Evolutionary conservation across 2,113 vertebrate species (phyloP).

Genomic region (Cyanocitta stelleri): DNA sequence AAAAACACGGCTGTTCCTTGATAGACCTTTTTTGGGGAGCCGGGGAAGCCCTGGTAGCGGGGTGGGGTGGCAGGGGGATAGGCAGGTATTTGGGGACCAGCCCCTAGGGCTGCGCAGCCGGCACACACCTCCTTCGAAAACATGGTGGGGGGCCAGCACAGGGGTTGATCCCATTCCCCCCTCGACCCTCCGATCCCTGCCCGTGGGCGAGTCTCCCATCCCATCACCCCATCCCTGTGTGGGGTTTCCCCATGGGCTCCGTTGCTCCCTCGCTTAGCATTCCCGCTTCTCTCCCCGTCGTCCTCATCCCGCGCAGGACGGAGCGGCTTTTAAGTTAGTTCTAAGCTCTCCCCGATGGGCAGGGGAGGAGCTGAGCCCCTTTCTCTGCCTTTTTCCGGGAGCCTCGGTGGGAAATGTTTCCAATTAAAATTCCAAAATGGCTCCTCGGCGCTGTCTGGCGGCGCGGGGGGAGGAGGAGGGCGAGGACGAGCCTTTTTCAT

Average conservation of each 20-base stretch:
- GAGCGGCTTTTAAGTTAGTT: background rate
- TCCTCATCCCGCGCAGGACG: background rate
- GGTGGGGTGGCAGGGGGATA: background rate
- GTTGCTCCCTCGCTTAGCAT: background rate
- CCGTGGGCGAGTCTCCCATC: background rate
- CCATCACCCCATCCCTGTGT: background rate
- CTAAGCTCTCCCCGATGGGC: background rate
- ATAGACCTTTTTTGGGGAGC: background rate
- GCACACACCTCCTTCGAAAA: background rate
- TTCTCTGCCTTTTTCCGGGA: background rate
- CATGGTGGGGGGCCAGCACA: background rate
- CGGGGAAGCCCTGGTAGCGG: background rate
- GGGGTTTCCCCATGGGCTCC: background rate
- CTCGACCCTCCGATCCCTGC: too few species aligned
- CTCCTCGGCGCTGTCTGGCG: slow-evolving; percentile 82
- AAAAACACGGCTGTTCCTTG: background rate
- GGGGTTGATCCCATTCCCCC: background rate
- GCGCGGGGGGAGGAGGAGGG: slow-evolving; percentile 61
- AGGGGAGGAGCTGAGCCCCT: slow-evolving; percentile 12
- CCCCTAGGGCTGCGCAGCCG: background rate
- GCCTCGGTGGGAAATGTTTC: slow-evolving; percentile 78
- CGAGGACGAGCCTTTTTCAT: slow-evolving; percentile 69
- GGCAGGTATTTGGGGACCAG: background rate
- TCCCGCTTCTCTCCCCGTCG: background rate
- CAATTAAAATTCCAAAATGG: slow-evolving; percentile 86